Percentiles rank a stretch among this genome's conserved stretches.
Conservation (phyloP, 2,113 vertebrate species). For the Chlamydotis undulata region DNA sequence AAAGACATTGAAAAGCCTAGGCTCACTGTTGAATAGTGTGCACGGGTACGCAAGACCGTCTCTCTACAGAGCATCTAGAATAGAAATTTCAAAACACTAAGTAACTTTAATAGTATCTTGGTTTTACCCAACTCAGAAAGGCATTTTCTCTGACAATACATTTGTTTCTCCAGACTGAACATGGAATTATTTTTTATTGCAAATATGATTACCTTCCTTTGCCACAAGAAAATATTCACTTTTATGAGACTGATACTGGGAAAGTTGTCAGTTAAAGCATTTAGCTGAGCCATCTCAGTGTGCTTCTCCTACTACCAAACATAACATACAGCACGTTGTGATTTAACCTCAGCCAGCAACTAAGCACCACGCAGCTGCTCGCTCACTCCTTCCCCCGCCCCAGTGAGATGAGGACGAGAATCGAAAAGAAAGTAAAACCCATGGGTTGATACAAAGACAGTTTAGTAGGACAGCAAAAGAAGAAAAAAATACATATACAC, state of each 20-base stretch:
- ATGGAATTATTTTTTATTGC: background rate
- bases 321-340: background rate
- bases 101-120: background rate
- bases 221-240: background rate
- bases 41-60: background rate
- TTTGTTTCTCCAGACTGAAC: background rate
- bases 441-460: too few relatives aligned
- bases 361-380: too few relatives aligned
- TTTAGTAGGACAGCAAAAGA: too few relatives aligned
- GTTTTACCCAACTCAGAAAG: background rate
- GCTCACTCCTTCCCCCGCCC: too few relatives aligned
- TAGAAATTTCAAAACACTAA: background rate
- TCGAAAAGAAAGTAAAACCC: too few relatives aligned
- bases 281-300: background rate
- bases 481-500: too few relatives aligned
- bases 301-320: background rate
- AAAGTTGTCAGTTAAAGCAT: background rate
- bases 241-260: background rate
- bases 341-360: too few relatives aligned
- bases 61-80: background rate
- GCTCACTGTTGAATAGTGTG: background rate
- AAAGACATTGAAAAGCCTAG: background rate
- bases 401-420: too few relatives aligned
- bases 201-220: background rate
- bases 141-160: background rate